Evolutionary conservation across 2,113 vertebrate genomes (phyloP), one percentile per base, ranked within the genome.

Genomic region (Sarotherodon lohbergeri): DNA sequence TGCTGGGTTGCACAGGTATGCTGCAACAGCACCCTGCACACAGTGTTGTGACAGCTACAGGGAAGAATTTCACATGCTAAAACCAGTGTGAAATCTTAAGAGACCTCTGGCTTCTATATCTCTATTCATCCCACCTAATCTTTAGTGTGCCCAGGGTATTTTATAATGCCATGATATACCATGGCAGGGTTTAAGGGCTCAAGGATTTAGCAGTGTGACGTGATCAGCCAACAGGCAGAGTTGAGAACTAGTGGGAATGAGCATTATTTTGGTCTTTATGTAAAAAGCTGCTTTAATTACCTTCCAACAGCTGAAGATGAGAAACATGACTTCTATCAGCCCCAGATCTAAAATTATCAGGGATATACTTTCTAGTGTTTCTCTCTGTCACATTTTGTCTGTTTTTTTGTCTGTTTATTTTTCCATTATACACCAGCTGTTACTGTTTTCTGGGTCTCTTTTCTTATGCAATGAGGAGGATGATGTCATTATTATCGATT

Each of bases 151-250:
- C 90, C 83, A 73, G 90, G 95, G 91, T 90, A 91, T 93, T 92
- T 95, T 91, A 87, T 94, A 95, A 95, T 95, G 91, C 91, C 86
- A 87, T 91, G 90, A 93, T 92, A 92, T 91, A 91, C 90, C 89
- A 89, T 94, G 86, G 83, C 80, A 50, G 81, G 88, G 83, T 93
- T 93, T 92, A 94, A 63, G 63, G 85, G 92, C 89, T 92, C 71
- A 85, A 89, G 86, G 86, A 92, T 92, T 90, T 93, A 88, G 83
- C 80, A 86, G 86, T 43, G 80, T 54, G 88, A 91, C 81, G 91
- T 41, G 79, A 95, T 90, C 85, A 89, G 93, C 87, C 89, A 84
- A 90, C 85, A 92, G 89, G 89, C 87, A 89, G 87, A 41, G 63
- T 48, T 1, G 46, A 86, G 80, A 87, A 86, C 34, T 68, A 86